Evolutionary conservation across 2,797 vertebrate genomes (phyloP).

Genomic region (Spinibarbus caldwelli): DNA sequence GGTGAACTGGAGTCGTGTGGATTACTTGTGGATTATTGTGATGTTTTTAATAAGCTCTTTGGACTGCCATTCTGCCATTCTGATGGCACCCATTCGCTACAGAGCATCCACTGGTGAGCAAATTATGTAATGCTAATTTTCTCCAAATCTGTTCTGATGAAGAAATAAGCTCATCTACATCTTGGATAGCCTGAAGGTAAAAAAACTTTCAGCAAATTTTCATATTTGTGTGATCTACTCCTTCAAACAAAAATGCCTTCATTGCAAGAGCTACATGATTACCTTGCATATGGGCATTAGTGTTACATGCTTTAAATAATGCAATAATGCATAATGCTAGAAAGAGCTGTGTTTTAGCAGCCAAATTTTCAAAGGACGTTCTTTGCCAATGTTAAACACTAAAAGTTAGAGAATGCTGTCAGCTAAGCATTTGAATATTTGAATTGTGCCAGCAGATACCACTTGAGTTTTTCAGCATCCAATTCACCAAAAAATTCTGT

Average conservation of each 20-base stretch:
- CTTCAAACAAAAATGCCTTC: not conserved
- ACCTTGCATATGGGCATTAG: not conserved
- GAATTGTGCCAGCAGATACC: not conserved
- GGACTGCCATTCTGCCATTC: not conserved
- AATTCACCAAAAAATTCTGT: conserved; percentile 51
- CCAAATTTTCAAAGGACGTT: not conserved
- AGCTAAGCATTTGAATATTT: not conserved
- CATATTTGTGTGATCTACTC: not conserved
- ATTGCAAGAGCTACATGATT: not conserved
- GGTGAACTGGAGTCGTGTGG: not conserved
- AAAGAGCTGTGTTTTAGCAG: not conserved
- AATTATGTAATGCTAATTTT: not conserved
- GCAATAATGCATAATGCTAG: not conserved
- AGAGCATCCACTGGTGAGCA: not conserved
- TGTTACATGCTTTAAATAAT: not conserved
- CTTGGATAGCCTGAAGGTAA: not conserved
- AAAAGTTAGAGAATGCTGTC: not conserved
- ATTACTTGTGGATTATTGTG: not conserved
- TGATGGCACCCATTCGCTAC: not conserved
- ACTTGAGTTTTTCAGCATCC: conserved; percentile 11
- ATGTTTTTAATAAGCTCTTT: not conserved
- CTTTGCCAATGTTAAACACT: not conserved
- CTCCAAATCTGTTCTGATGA: not conserved
- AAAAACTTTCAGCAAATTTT: not conserved
- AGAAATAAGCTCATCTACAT: not conserved